A percentile compares a stretch with the other conserved stretches of the same genome.
Evolutionary conservation across 2,888 invertebrate genomes (phyloP).

Genomic region (Margaritifera margaritifera): DNA sequence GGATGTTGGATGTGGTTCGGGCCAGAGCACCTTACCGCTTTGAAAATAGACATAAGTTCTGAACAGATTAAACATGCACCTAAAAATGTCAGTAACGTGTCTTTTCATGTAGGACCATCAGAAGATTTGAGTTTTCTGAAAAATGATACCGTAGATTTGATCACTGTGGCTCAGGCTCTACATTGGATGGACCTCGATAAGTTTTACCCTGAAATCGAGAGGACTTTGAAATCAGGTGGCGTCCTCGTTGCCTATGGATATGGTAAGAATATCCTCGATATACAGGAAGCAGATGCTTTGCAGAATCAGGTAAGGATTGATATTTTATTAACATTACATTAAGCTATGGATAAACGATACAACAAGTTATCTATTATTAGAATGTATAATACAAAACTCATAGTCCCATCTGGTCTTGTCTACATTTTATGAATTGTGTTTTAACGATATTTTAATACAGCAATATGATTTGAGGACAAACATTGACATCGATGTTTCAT

Average conservation of each 20-base stretch:
- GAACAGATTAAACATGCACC: constrained; percentile 72
- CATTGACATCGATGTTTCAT: too few relatives aligned
- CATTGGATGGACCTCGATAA: constrained; percentile 74
- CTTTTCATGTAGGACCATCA: constrained; percentile 64
- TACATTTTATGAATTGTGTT: too few relatives aligned
- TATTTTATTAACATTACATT: neutral
- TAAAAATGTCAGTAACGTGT: constrained; percentile 42
- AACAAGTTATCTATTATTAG: too few relatives aligned
- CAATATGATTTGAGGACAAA: too few relatives aligned
- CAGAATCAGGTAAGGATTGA: neutral
- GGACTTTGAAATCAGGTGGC: constrained; percentile 71
- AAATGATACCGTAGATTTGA: constrained; percentile 57
- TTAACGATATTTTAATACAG: too few relatives aligned
- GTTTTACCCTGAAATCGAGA: constrained; percentile 72
- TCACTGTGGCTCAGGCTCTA: constrained; percentile 72
- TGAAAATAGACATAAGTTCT: constrained; percentile 71
- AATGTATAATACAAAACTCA: too few relatives aligned
- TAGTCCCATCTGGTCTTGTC: too few relatives aligned
- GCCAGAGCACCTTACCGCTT: constrained; percentile 73
- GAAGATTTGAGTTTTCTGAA: constrained; percentile 66
- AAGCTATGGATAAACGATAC: too few relatives aligned
- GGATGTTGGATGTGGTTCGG: constrained; percentile 75
- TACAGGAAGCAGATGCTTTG: constrained; percentile 13
- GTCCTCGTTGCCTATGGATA: constrained; percentile 66
- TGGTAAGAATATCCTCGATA: constrained; percentile 29